These are phyloP conservation scores for Cyrtodaria siliqua DNA, from an alignment of 2,888 invertebrate genomes.

Conservation along the genomic window DNA sequence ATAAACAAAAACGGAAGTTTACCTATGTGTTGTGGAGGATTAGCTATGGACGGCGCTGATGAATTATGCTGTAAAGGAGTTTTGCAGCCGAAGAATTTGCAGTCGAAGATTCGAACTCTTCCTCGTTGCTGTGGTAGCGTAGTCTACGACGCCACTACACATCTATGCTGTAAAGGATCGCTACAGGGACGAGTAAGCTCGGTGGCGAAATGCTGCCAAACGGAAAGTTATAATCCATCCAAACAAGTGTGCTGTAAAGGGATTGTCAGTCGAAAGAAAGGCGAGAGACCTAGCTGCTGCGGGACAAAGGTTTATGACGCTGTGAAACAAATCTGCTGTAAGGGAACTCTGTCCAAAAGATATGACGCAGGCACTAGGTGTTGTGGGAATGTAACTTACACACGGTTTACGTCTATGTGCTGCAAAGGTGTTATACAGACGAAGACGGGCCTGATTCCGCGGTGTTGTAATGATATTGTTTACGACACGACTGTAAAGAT, in stretches of 20 bases:
- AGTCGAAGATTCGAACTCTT: slow-evolving; percentile 35
- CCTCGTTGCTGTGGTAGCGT: slow-evolving; percentile 43
- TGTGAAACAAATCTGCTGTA: slow-evolving; percentile 49
- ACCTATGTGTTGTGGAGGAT: slow-evolving; percentile 47
- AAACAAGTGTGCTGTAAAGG: slow-evolving; percentile 54
- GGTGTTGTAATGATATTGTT: slow-evolving; percentile 32
- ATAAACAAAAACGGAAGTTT: slow-evolving; percentile 37
- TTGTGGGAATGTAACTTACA: slow-evolving; percentile 40
- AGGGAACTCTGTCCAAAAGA: slow-evolving; percentile 24
- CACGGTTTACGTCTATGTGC: slow-evolving; percentile 47
- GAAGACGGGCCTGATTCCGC: slow-evolving; percentile 40
- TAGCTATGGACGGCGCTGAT: slow-evolving; percentile 36
- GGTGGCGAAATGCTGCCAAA: slow-evolving; percentile 42
- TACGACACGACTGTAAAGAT: slow-evolving; percentile 42
- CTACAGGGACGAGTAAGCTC: slow-evolving; percentile 31
- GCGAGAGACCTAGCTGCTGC: slow-evolving; percentile 52
- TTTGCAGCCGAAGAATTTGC: slow-evolving; percentile 18
- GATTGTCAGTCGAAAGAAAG: slow-evolving; percentile 34
- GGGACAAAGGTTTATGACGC: slow-evolving; percentile 35
- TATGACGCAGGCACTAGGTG: slow-evolving; percentile 48
- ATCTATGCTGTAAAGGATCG: slow-evolving; percentile 38
- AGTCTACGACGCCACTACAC: slow-evolving; percentile 35
- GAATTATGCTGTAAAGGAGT: slow-evolving; percentile 46
- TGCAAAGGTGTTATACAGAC: slow-evolving; percentile 34
- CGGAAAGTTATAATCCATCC: slow-evolving; percentile 42